Conservation (phyloP, 1,140 invertebrate species). For the Aphelenchoides besseyi region DNA sequence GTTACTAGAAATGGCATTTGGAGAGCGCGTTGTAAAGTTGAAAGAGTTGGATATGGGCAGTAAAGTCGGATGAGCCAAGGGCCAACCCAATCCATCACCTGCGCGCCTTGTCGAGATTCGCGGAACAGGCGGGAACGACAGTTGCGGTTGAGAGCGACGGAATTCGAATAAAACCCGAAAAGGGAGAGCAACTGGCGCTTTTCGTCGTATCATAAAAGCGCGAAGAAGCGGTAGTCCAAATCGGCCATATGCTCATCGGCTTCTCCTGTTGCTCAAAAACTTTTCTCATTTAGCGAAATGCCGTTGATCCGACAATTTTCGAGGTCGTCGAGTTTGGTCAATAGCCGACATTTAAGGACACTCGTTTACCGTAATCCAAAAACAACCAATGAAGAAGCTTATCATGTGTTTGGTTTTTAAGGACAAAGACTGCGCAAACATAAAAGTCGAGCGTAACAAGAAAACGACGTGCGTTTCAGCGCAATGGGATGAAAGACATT, state of each 20-base stretch:
- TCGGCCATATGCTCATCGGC: background rate
- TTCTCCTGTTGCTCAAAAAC: background rate
- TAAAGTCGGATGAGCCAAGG: background rate
- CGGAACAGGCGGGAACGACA: background rate
- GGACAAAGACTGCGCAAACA: slow-evolving; percentile 1
- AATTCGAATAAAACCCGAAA: background rate
- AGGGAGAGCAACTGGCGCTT: slow-evolving; percentile 10
- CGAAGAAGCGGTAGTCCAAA: background rate
- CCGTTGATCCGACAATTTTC: background rate
- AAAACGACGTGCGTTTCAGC: too few species aligned
- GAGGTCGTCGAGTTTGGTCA: background rate
- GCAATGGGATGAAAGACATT: too few species aligned
- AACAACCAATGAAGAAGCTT: too few species aligned
- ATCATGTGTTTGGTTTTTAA: background rate
- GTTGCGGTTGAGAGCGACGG: background rate
- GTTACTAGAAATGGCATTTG: too few species aligned
- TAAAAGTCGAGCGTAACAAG: background rate
- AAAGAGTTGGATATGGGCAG: background rate
- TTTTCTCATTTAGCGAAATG: background rate
- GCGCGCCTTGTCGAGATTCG: background rate
- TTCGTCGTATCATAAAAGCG: slow-evolving; percentile 11
- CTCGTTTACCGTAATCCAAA: background rate
- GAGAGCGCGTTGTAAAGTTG: background rate
- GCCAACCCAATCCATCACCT: background rate
- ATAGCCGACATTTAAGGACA: too few species aligned